A percentile compares a stretch with the other conserved stretches of the same genome.
phyloP scores from a whole-genome alignment of 2,888 invertebrate genomes.

The Drosophila mettleri region DNA sequence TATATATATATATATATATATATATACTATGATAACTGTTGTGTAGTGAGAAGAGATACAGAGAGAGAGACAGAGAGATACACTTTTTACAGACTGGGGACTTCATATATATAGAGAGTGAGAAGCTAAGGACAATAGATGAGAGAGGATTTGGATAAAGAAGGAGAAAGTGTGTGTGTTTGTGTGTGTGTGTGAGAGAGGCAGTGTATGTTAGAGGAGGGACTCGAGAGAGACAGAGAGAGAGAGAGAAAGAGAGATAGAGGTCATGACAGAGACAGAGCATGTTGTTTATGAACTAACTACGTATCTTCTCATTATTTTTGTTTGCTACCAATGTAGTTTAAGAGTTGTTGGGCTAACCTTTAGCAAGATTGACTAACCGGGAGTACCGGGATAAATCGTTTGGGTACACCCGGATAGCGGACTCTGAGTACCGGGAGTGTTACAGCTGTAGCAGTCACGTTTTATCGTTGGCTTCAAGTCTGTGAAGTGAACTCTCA shows the following conservation, averaged over 20 bases:
- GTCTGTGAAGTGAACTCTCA: slow-evolving; percentile 54
- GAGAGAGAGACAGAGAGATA: slow-evolving; percentile 8
- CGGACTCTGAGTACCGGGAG: slow-evolving; percentile 42
- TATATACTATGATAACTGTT: slow-evolving; percentile 25
- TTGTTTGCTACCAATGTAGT: slow-evolving; percentile 66
- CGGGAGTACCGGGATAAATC: slow-evolving; percentile 37
- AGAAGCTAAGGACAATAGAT: background rate
- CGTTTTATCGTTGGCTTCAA: slow-evolving; percentile 46
- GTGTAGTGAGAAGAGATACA: slow-evolving; percentile 20
- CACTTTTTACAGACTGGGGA: slow-evolving; percentile 17
- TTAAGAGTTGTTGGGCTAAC: slow-evolving; percentile 70
- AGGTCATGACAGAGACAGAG: slow-evolving; percentile 64
- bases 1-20: slow-evolving; percentile 28
- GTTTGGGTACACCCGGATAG: slow-evolving; percentile 40
- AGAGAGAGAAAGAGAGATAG: slow-evolving; percentile 23
- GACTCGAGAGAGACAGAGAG: slow-evolving; percentile 4
- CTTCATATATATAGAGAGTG: background rate
- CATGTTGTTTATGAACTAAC: slow-evolving; percentile 71
- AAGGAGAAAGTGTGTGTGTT: background rate
- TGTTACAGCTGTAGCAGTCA: slow-evolving; percentile 54
- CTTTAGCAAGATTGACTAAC: slow-evolving; percentile 78
- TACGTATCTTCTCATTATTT: slow-evolving; percentile 67
- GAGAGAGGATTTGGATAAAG: slow-evolving; percentile 10
- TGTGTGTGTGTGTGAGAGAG: slow-evolving; percentile 1
- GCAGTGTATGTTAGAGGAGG: slow-evolving; percentile 1